Conservation (phyloP, 2,113 vertebrate species). For the Amphiprion percula region DNA sequence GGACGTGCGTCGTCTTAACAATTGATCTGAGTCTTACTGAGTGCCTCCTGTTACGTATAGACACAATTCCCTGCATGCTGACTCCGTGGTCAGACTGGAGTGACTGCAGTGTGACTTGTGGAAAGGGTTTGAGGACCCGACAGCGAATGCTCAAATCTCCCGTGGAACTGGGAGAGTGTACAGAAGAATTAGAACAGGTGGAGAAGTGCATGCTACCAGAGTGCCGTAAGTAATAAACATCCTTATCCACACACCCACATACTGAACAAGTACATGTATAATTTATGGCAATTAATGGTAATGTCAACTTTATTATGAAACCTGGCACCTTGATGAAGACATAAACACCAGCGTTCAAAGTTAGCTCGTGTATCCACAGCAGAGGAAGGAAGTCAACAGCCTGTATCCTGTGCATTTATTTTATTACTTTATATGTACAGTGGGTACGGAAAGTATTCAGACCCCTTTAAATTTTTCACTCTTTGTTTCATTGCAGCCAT, state of each 20-base stretch:
- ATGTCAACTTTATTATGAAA: constrained; percentile 16
- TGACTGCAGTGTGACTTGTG: constrained; percentile 97
- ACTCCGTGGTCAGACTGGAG: constrained; percentile 98
- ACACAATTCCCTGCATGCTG: constrained; percentile 96
- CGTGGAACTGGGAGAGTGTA: constrained; percentile 96
- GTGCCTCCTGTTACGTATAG: constrained; percentile 74
- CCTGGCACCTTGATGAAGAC: background rate
- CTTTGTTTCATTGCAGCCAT: too few species aligned
- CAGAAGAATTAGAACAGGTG: constrained; percentile 94
- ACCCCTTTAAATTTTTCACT: too few species aligned
- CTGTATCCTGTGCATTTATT: background rate
- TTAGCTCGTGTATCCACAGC: background rate
- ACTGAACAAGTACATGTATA: constrained; percentile 1
- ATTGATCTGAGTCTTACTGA: background rate
- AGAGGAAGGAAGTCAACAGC: constrained; percentile 1
- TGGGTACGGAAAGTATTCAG: too few species aligned
- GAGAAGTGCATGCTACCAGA: constrained; percentile 99
- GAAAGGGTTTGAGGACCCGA: constrained; percentile 91
- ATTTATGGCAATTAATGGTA: constrained; percentile 20
- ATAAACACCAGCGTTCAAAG: background rate
- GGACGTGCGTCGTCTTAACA: too few species aligned
- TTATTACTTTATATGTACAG: too few species aligned
- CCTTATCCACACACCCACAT: constrained; percentile 1
- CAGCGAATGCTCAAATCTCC: constrained; percentile 95
- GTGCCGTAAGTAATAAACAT: constrained; percentile 90